Base-by-base conservation (phyloP, 2,888 invertebrate species). In the Thymelicus sylvestris region DNA sequence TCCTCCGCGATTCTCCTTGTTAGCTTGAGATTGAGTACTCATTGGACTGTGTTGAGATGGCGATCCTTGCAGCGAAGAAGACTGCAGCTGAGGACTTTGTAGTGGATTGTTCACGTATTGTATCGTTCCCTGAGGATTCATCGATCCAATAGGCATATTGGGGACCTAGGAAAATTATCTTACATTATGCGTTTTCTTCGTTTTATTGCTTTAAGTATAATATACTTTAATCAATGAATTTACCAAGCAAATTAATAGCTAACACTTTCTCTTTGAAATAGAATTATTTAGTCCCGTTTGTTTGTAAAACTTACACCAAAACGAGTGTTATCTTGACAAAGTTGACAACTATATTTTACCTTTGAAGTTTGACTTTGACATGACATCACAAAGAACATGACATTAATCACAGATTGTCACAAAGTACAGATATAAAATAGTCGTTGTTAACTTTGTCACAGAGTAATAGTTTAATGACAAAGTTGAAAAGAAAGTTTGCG, bases 21-120 rank as follows among this genome's bases (percentile, higher is more conserved):
- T 76, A 12, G 69, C 82, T 79, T 90, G 90, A 0, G 86, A 78
- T 71, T 91, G 90, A 2, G 87, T 83, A 1, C 89, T 87, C 92
- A 93, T 93, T 0, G 93, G 92, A 73, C 93, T 93, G 76, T 94
- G 91, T 72, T 94, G 94, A 1, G 93, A 91, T 6, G 94, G 92
- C 2, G 93, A 93, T 4, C 89, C 87, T 73, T 93, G 93, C 7
- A 90, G 75, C 0, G 92, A 86, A 15, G 83, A 79, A 6, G 88
- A 82, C 72, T 92, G 92, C 60, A 92, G 74, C 73, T 92, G 93
- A 7, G 93, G 90, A 74, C 92, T 92, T 73, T 88, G 92, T 7
- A 90, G 74, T 0, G 92, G 86, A 74, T 92, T 92, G 78, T 92
- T 93, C 12, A 86, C 87, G 77, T 88, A 93, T 74, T 92, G 90